phyloP scores from a whole-genome alignment of 2,888 invertebrate species.

The Gandaritis pyraliata region DNA sequence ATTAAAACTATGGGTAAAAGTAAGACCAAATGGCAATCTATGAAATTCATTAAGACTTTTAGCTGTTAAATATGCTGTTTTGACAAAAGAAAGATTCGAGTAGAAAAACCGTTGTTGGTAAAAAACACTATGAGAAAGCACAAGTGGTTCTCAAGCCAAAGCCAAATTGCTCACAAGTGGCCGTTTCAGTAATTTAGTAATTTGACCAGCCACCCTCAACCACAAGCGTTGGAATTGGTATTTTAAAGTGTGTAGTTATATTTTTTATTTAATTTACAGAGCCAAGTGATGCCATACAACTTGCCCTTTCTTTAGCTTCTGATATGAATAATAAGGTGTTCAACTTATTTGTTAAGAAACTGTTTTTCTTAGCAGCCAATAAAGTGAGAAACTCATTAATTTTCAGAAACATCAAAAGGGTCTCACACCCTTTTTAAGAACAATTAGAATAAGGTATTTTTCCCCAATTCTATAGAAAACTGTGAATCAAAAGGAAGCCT shows the following conservation, averaged over 20 bases:
- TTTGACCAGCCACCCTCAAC: slow-evolving; percentile 42
- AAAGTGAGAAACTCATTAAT: slow-evolving; percentile 26
- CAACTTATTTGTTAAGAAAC: slow-evolving; percentile 1
- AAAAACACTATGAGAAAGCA: slow-evolving; percentile 27
- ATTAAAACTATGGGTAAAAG: background rate
- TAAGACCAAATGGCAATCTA: slow-evolving; percentile 2
- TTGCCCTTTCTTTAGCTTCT: background rate
- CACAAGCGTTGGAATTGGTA: slow-evolving; percentile 16
- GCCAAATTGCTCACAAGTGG: slow-evolving; percentile 46
- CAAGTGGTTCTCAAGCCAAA: slow-evolving; percentile 35
- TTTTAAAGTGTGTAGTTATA: slow-evolving; percentile 21
- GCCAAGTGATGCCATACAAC: background rate
- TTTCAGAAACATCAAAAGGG: slow-evolving; percentile 21
- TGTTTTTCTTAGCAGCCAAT: slow-evolving; percentile 12
- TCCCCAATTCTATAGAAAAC: slow-evolving; percentile 50
- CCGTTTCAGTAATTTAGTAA: slow-evolving; percentile 40
- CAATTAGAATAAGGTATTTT: slow-evolving; percentile 37
- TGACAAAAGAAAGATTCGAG: slow-evolving; percentile 11
- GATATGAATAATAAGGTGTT: background rate
- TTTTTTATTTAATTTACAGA: background rate
- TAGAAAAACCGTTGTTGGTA: slow-evolving; percentile 14
- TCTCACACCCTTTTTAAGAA: slow-evolving; percentile 25
- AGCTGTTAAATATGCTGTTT: slow-evolving; percentile 8
- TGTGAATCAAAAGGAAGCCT: slow-evolving; percentile 65
- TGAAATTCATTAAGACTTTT: background rate